A percentile compares a stretch with the other conserved stretches of the same genome.
These are phyloP conservation scores for Aegithalos caudatus DNA, from an alignment of 2,113 vertebrate species.

Conservation along the genomic window DNA sequence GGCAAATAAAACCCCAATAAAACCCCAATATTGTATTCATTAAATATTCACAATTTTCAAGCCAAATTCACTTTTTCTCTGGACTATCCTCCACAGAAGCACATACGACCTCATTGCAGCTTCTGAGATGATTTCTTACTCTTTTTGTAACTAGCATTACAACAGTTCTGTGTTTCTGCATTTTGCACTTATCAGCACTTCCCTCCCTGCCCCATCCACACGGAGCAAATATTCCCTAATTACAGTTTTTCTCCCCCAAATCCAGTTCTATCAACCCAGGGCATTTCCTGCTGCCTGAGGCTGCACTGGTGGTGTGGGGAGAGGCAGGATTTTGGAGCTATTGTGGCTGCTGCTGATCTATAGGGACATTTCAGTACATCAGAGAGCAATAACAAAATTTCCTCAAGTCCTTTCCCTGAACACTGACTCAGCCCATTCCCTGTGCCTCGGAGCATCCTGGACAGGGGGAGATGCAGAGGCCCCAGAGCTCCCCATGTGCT, in stretches of 20 bases:
- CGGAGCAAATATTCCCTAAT: neutral
- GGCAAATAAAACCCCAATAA: neutral
- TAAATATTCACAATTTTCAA: neutral
- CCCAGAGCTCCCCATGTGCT: neutral
- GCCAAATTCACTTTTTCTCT: neutral
- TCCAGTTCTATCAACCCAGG: neutral
- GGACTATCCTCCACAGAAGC: neutral
- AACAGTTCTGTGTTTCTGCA: neutral
- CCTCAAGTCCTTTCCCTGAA: neutral
- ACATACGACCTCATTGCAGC: fast-evolving
- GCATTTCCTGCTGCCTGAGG: neutral
- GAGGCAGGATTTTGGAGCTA: neutral
- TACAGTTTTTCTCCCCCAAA: neutral
- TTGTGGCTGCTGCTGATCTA: neutral
- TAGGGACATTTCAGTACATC: neutral
- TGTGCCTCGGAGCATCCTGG: fast-evolving
- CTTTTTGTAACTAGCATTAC: neutral
- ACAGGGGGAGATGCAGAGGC: neutral
- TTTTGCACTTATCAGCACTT: neutral
- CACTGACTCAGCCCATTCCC: neutral
- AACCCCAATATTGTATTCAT: neutral
- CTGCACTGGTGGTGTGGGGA: neutral
- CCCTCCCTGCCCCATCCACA: neutral
- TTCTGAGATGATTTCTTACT: neutral
- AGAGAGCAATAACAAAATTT: neutral